Evolutionary conservation across 2,797 vertebrate genomes (phyloP).

Genomic region (Tokudaia muenninki): DNA sequence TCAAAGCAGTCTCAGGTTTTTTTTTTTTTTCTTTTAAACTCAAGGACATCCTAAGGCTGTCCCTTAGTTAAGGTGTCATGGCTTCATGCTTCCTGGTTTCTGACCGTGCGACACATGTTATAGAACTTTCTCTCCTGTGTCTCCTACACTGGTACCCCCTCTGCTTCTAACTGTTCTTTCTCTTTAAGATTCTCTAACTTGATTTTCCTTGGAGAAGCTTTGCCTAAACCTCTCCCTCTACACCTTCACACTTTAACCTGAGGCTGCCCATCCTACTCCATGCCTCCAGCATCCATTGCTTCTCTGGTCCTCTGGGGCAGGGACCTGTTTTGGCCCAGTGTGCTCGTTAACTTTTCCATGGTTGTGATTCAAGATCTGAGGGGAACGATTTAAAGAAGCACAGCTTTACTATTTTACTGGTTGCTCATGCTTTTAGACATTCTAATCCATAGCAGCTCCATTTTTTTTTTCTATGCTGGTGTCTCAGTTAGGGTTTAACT

Average conservation of each 20-base stretch:
- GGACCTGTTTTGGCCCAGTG: neutral
- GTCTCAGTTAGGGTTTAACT: too few relatives aligned
- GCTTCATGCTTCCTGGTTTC: accelerated
- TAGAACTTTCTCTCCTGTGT: neutral
- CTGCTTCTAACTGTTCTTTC: neutral
- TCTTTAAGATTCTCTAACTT: neutral
- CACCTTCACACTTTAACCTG: neutral
- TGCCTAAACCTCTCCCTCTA: accelerated
- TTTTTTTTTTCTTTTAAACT: neutral
- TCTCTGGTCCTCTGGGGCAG: neutral
- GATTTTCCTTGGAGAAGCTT: neutral
- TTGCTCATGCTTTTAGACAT: neutral
- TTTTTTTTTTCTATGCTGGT: neutral
- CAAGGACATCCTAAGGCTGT: accelerated
- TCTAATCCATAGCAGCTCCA: too few relatives aligned
- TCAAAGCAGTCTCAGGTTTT: accelerated
- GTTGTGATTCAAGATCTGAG: too few relatives aligned
- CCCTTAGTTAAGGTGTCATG: too few relatives aligned
- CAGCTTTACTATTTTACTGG: neutral
- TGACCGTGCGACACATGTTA: accelerated
- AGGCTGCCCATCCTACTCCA: neutral
- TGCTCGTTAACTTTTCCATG: neutral
- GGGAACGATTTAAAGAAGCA: neutral
- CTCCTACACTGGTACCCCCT: neutral
- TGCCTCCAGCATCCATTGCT: neutral